Percentiles rank a stretch among this genome's conserved stretches.
These are phyloP conservation scores for Cinclus cinclus DNA, from an alignment of 2,113 vertebrate species.

Conservation along the genomic window DNA sequence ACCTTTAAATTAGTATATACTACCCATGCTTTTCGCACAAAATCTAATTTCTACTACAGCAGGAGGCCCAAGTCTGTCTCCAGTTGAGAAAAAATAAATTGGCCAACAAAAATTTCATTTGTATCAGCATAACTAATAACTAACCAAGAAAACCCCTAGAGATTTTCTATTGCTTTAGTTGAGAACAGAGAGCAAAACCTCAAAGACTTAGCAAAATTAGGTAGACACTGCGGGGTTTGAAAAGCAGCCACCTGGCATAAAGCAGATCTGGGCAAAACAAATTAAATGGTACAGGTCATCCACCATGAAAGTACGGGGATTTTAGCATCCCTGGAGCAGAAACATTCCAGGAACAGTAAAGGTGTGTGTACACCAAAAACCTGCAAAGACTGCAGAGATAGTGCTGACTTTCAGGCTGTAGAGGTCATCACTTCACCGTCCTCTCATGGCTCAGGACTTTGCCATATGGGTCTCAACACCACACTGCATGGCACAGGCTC, in stretches of 20 bases:
- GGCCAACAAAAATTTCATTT: neutral
- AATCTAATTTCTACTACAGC: neutral
- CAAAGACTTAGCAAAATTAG: neutral
- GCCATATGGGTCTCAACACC: neutral
- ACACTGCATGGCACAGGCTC: neutral
- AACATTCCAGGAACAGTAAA: neutral
- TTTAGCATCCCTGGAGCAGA: neutral
- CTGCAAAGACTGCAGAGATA: neutral
- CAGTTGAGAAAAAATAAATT: neutral
- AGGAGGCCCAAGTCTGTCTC: neutral
- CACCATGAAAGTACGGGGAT: neutral
- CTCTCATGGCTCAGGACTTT: neutral
- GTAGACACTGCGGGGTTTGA: neutral
- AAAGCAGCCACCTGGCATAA: neutral
- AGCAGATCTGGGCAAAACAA: neutral
- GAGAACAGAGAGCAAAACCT: neutral
- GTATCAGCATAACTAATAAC: neutral
- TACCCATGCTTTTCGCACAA: neutral
- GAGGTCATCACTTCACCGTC: neutral
- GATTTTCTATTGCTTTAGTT: neutral
- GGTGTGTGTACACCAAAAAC: rapidly evolving
- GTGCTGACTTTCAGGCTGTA: neutral
- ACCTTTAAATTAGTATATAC: neutral
- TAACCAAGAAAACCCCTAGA: neutral
- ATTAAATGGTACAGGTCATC: neutral